Conservation (phyloP, 2,797 vertebrate species). For the Lemur catta region DNA sequence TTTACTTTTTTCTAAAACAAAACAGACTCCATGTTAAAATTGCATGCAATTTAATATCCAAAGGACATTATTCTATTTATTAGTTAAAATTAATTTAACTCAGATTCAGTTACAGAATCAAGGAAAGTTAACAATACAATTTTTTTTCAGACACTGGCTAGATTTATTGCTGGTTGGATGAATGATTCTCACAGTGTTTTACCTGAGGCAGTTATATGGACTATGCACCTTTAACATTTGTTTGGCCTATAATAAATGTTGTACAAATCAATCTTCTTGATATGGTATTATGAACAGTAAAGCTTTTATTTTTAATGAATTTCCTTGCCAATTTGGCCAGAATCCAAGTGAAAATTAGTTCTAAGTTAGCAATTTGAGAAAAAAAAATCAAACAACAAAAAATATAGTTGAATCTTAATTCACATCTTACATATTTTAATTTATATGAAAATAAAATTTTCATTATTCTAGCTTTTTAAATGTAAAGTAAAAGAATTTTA, state of each 20-base stretch:
- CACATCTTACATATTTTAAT: constrained; percentile 30
- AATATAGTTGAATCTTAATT: constrained; percentile 17
- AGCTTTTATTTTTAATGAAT: constrained; percentile 72
- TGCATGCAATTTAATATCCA: not conserved
- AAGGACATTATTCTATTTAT: not conserved
- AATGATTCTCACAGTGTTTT: constrained; percentile 61
- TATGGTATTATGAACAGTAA: constrained; percentile 70
- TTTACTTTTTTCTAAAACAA: constrained; percentile 14
- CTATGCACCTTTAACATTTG: constrained; percentile 73
- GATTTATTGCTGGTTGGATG: constrained; percentile 63
- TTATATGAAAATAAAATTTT: constrained; percentile 63
- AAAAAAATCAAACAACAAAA: constrained; percentile 41
- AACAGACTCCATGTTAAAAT: not conserved
- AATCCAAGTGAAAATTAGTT: constrained; percentile 66
- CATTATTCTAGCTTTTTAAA: constrained; percentile 43
- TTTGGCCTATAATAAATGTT: constrained; percentile 75
- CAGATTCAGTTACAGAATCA: not conserved
- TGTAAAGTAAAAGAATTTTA: constrained; percentile 48
- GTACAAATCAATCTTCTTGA: constrained; percentile 78
- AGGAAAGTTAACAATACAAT: not conserved
- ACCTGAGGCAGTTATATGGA: constrained; percentile 67
- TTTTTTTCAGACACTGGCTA: constrained; percentile 14
- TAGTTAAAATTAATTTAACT: constrained; percentile 14
- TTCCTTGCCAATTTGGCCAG: constrained; percentile 66
- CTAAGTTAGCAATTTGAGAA: constrained; percentile 44